Percentiles rank a stretch among this genome's conserved stretches.
Evolutionary conservation across 2,797 vertebrate species (phyloP).

Genomic region (Pristis pectinata): DNA sequence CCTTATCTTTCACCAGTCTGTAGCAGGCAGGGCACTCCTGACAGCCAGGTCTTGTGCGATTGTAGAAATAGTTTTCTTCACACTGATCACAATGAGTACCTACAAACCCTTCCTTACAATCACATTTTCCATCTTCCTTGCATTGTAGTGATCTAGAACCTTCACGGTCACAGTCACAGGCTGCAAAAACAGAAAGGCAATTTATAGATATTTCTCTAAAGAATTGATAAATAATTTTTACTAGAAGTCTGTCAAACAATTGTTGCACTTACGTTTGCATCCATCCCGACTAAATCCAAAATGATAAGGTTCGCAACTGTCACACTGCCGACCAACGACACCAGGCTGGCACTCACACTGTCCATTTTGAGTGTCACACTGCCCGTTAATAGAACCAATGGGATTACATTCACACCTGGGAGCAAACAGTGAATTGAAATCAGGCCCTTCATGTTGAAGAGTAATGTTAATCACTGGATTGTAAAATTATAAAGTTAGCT

Average conservation of each 20-base stretch:
- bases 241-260: background rate
- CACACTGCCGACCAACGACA: conserved; percentile 70
- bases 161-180: conserved; percentile 88
- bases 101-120: conserved; percentile 83
- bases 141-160: conserved; percentile 80
- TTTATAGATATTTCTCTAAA: background rate
- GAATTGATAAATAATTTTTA: background rate
- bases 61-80: conserved; percentile 97
- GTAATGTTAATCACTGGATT: background rate
- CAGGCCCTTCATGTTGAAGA: background rate
- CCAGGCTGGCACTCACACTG: conserved; percentile 96
- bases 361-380: conserved; percentile 78
- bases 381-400: conserved; percentile 81
- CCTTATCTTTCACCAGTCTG: conserved; percentile 87
- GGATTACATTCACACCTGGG: conserved; percentile 80
- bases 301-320: conserved; percentile 82
- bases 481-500: background rate
- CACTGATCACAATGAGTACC: conserved; percentile 88
- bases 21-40: conserved; percentile 95
- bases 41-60: conserved; percentile 82
- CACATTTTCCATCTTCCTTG: conserved; percentile 71
- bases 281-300: conserved; percentile 84
- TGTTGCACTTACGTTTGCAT: conserved; percentile 83
- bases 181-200: conserved; percentile 51
- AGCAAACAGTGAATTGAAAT: background rate